Evolutionary conservation across 2,113 vertebrate species (phyloP).

Genomic region (Scatophagus argus): DNA sequence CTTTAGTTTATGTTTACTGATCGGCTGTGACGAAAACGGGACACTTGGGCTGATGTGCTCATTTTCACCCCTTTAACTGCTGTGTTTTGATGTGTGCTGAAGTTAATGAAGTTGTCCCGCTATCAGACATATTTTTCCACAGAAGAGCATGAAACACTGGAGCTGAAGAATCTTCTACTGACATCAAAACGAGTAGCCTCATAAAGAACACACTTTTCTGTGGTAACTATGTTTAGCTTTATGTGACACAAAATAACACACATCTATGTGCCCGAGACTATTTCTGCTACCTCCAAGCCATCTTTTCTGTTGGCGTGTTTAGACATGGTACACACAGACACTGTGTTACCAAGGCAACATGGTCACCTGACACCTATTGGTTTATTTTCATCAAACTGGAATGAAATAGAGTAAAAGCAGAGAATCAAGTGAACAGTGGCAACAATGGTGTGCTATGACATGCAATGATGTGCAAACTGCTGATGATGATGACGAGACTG

Average conservation of each 20-base stretch:
- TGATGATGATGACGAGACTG: neutral
- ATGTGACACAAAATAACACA: constrained; percentile 7
- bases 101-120: no score
- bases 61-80: no score
- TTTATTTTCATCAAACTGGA: constrained; percentile 5
- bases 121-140: no score
- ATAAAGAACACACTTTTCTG: neutral
- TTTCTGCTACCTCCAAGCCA: neutral
- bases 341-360: constrained; percentile 52
- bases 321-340: neutral
- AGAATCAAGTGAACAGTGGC: neutral
- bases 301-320: constrained; percentile 21
- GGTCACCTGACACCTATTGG: constrained; percentile 7
- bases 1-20: no score
- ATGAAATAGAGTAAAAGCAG: neutral
- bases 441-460: no score
- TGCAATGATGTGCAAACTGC: neutral
- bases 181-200: neutral
- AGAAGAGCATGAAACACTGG: no score
- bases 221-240: constrained; percentile 22
- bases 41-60: no score
- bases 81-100: no score
- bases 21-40: no score
- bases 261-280: neutral
- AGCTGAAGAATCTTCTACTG: neutral